These are phyloP conservation scores for Sycophaga agraensis DNA, from an alignment of 1,140 invertebrate species.

Conservation along the genomic window DNA sequence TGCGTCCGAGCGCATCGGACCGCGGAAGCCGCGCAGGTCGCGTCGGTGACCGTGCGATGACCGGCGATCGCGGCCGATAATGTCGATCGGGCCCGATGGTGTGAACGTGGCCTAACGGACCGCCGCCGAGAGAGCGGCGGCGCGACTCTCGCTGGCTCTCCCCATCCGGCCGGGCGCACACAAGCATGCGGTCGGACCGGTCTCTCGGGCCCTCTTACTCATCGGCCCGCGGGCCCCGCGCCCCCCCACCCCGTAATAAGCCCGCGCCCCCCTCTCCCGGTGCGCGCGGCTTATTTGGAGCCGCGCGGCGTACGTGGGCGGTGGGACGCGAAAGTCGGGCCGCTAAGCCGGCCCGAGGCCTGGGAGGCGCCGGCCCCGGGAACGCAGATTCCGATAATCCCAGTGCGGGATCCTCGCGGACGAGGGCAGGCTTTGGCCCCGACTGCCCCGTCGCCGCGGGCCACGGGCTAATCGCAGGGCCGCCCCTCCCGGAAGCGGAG, in stretches of 20 bases:
- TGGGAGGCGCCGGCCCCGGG: no score
- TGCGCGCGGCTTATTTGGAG: constrained; percentile 2
- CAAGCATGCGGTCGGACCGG: constrained; percentile 49
- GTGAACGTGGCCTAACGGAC: constrained; percentile 43
- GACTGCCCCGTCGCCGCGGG: no score
- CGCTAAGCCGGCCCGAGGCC: no score
- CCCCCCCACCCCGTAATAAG: constrained; percentile 29
- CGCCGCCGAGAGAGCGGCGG: background rate
- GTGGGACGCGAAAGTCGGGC: no score
- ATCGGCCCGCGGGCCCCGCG: no score
- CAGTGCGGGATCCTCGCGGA: no score
- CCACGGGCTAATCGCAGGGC: no score
- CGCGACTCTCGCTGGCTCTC: background rate
- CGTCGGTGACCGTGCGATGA: background rate
- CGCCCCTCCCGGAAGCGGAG: no score
- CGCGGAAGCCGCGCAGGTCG: no score
- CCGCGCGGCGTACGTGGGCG: background rate
- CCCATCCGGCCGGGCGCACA: constrained; percentile 29
- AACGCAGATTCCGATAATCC: constrained; percentile 25
- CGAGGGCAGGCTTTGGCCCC: no score
- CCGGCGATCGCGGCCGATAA: constrained; percentile 8
- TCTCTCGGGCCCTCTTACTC: constrained; percentile 25
- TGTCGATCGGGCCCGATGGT: constrained; percentile 27
- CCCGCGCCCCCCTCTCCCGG: background rate
- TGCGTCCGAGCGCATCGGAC: background rate